Evolutionary conservation across 2,113 vertebrate species (phyloP).

Genomic region (Colistium nudipinnis): DNA sequence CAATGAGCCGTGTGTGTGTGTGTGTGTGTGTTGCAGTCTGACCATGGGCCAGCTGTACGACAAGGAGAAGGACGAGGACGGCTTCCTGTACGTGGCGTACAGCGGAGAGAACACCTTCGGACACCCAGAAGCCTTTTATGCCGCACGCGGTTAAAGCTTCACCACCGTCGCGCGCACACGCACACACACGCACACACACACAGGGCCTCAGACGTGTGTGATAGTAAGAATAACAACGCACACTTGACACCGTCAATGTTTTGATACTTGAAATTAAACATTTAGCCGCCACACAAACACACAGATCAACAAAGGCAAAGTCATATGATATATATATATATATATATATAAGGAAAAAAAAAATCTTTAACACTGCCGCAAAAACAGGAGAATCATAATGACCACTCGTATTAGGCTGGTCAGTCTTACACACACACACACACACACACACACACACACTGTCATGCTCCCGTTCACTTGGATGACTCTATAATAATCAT

Average conservation of each 20-base stretch:
- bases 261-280: slow-evolving; percentile 44
- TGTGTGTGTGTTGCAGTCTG: slow-evolving; percentile 83
- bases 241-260: slow-evolving; percentile 23
- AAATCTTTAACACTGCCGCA: slow-evolving; percentile 54
- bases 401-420: not conserved
- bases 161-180: slow-evolving; percentile 3
- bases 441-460: not conserved
- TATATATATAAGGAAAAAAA: slow-evolving; percentile 30
- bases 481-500: slow-evolving; percentile 46
- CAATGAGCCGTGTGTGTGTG: not conserved
- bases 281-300: not conserved
- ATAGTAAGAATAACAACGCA: slow-evolving; percentile 9
- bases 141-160: slow-evolving; percentile 52
- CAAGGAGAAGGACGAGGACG: slow-evolving; percentile 97
- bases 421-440: not conserved
- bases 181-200: slow-evolving; percentile 2
- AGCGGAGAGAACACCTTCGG: slow-evolving; percentile 98
- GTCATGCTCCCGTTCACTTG: slow-evolving; percentile 32
- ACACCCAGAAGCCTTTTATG: slow-evolving; percentile 76
- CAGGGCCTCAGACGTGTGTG: slow-evolving; percentile 14
- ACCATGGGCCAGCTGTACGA: slow-evolving; percentile 98
- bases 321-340: not conserved
- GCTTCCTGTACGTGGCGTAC: slow-evolving; percentile 98
- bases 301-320: too few species aligned
- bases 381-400: slow-evolving; percentile 1